Base-by-base conservation (phyloP, 2,113 vertebrate species). In the Ciconia boyciana region DNA sequence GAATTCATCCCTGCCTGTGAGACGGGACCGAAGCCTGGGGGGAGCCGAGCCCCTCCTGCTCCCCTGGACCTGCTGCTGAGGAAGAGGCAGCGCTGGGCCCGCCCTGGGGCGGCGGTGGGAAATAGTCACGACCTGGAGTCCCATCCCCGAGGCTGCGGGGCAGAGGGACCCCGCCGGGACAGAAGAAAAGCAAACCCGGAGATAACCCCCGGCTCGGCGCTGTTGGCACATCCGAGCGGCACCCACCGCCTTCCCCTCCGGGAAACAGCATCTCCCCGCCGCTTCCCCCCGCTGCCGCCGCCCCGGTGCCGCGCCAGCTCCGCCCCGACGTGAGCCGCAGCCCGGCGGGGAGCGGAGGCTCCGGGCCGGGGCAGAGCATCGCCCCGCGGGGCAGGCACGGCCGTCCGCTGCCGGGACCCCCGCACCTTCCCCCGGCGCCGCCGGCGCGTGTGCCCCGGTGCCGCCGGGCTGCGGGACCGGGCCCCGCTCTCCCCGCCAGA, bases 121-220 rank as follows among this genome's bases (percentile, higher is more conserved):
- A 11, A 17, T 0, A 1, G 7, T 7, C 7, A 6, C 4, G 34
- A 3, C 26, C 7, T 5, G 41, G 36, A 39, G 34, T 25, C 24
- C 21, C 28, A 2, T 3, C 6, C 54, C 34, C 31, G 34, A 16
- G 48, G 19, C 52, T 39, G 79, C 70, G 54, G 54, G 26, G 21
- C 51, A 11, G 36, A 41, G 29, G 28, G 32, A 65, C 21, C 58
- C 22, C 36, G 13, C 13, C n/a, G 36, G 26, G 24, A 32, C 3
- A 4, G 57, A 10, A 36, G 64, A 10, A 48, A 36, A 60, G 11
- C 26, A 18, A 78, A 44, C 6, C 7, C 25, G 31, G 74, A 90
- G 92, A 92, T 26, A 72, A 91, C 83, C 2, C 32, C 52, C 61
- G 54, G 62, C 34, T 65, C 39, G 13, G 25, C 11, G 57, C 39